Base-by-base conservation (phyloP, 2,888 invertebrate genomes). In the Girardia tigrina region DNA sequence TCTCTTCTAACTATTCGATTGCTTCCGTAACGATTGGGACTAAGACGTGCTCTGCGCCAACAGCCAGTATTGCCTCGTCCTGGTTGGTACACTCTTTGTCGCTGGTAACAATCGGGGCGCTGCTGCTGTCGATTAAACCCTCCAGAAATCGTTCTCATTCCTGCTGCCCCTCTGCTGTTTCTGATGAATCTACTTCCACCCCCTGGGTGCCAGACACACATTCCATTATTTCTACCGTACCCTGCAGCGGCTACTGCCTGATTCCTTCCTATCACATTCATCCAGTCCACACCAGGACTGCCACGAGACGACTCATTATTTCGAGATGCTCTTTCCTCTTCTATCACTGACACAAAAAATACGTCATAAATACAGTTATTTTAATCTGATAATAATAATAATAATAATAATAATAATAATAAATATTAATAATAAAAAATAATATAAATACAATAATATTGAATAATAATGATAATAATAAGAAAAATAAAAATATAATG, bases 211-310 rank as follows among this genome's bases (percentile, higher is more conserved):
- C 56, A 56, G 20, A 56, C 23, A n/a, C 23, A 56, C 56, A 56
- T 56, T 4, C 56, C 56, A n/a, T n/a, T n/a, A 56, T 56, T 56
- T n/a, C 56, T 56, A 12, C 56, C 56, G 23, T 12, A 56, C 8
- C 56, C 56, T 20, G 56, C n/a, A 12, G 20, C 56, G 23, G 4
- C n/a, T 4, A n/a, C 56, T 20, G 56, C n/a, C 23, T 56, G 56
- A 56, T 56, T 56, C 23, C n/a, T 56, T n/a, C n/a, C n/a, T 23
- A 56, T 56, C n/a, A 56, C 56, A 56, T 16, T 56, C n/a, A n/a
- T n/a, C 56, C 56, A 56, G 6, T 56, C 56, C 4, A 56, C n/a
- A n/a, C n/a, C n/a, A 56, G 56, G 56, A n/a, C 56, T 56, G n/a
- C n/a, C n/a, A n/a, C n/a, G n/a, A 20, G 20, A 20, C 4, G 56